A percentile compares a stretch with the other conserved stretches of the same genome.
phyloP scores from a whole-genome alignment of 2,797 vertebrate genomes.

The Anguilla marmorata region DNA sequence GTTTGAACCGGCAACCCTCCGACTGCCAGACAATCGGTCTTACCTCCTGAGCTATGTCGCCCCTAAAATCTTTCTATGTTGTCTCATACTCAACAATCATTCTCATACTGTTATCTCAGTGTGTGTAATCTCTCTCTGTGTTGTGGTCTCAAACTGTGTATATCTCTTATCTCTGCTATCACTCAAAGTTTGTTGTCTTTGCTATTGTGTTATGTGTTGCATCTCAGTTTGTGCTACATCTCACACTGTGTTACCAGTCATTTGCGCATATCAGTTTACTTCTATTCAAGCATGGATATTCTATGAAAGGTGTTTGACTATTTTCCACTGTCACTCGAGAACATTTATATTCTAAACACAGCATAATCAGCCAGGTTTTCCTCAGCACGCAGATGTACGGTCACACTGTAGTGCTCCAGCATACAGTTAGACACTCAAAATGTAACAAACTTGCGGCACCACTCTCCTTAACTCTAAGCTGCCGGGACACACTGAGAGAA shows the following conservation, averaged over 20 bases:
- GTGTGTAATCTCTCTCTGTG: too few relatives aligned
- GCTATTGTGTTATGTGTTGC: neutral
- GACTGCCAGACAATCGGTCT: too few relatives aligned
- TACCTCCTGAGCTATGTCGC: too few relatives aligned
- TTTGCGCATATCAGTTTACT: neutral
- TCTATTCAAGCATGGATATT: neutral
- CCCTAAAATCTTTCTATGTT: too few relatives aligned
- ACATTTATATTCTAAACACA: neutral
- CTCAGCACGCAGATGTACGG: neutral
- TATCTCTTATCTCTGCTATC: too few relatives aligned
- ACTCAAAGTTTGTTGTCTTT: neutral
- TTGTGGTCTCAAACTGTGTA: too few relatives aligned
- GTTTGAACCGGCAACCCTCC: too few relatives aligned
- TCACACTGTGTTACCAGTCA: neutral
- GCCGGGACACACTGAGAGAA: constrained; percentile 11
- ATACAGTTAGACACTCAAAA: constrained; percentile 50
- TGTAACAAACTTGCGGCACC: constrained; percentile 39
- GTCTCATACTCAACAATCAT: neutral
- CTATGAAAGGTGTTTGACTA: neutral
- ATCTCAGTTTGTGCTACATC: neutral
- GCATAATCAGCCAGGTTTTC: neutral
- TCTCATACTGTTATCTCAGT: too few relatives aligned
- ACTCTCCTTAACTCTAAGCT: constrained; percentile 27
- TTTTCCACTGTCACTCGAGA: neutral
- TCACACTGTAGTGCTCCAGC: constrained; percentile 47